Evolutionary conservation across 1,140 invertebrate genomes (phyloP), one percentile per base, ranked within the genome.

Genomic region (Plectrocnemia conspersa): DNA sequence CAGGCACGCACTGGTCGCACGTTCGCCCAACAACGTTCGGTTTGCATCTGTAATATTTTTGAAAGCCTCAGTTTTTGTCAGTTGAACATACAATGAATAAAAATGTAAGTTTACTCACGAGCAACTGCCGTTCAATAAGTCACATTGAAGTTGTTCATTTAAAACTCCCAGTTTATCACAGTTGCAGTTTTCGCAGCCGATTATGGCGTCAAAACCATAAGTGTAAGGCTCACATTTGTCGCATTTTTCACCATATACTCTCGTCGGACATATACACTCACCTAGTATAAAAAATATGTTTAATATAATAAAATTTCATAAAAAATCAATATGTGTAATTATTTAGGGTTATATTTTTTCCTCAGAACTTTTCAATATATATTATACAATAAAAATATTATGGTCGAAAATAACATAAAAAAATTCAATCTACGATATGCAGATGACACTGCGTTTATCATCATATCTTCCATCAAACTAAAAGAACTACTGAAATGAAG

Each of bases 111-210:
- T 45, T 47, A 78, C 79, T 76, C 71, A 88, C 81, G 73, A 66
- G 71, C 94, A 97, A 46, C 82, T 84, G 27, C 96, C 96, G 63
- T 79, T 91, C 9, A 83, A 71, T 1, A 91, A 72, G 66, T 98
- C 88, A 70, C 97, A 99, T 64, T 96, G 91, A 4, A 91, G 65
- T 59, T 90, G 78, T 4, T 83, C 82, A 60, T 80, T 74, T 0
- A 82, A 63, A 0, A 96, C 90, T 36, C 96, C 97, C 16, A 85
- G 66, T 1, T 80, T 80, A 57, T 90, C 82, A 71, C 97, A 99
- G 55, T 86, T 86, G 67, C 97, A 99, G 44, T 91, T 87, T 69
- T 95, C 91, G 70, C 97, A 99, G 4, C 97, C 97, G 65, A 94
- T 89, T 5, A 96, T 83, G 19, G 87, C 82, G 77, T 99, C 89